Percentiles rank a stretch among this genome's conserved stretches.
phyloP scores from a whole-genome alignment of 1,140 invertebrate species.

The Spodoptera frugiperda region DNA sequence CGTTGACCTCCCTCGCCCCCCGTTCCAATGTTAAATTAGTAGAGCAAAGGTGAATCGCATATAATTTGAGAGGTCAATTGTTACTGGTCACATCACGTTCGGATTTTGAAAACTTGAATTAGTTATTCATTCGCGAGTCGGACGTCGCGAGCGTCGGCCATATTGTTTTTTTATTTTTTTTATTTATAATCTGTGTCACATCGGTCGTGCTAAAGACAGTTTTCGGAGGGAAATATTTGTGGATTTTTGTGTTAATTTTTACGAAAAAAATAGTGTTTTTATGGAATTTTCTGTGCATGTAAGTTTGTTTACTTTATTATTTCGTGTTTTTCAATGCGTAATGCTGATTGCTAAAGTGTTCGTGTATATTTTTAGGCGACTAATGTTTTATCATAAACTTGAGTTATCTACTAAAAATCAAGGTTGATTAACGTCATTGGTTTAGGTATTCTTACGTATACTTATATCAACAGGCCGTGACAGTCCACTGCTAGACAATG shows the following conservation, averaged over 20 bases:
- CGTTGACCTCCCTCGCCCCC: conserved; percentile 55
- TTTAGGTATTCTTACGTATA: too few species aligned
- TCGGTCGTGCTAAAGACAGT: conserved; percentile 5
- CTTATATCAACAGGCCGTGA: too few species aligned
- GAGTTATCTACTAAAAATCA: too few species aligned
- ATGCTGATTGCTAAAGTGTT: background rate
- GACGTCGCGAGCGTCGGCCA: conserved; percentile 58
- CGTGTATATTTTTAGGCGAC: background rate
- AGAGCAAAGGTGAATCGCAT: conserved; percentile 41
- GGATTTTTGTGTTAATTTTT: conserved; percentile 16
- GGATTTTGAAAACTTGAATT: conserved; percentile 76
- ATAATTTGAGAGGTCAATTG: conserved; percentile 55
- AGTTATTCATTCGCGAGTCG: conserved; percentile 72
- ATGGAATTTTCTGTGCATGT: conserved; percentile 5
- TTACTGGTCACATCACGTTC: conserved; percentile 59
- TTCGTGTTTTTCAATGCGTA: conserved; percentile 8
- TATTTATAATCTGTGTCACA: conserved; percentile 5
- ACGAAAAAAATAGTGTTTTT: background rate
- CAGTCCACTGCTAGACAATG: too few species aligned
- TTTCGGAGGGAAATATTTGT: background rate
- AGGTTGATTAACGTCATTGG: too few species aligned
- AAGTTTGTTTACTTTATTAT: background rate
- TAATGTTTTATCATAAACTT: background rate
- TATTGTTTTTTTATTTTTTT: conserved; percentile 63
- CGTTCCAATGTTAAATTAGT: conserved; percentile 36